Conservation (phyloP, 1,140 invertebrate genomes). For the Vanessa tameamea region DNA sequence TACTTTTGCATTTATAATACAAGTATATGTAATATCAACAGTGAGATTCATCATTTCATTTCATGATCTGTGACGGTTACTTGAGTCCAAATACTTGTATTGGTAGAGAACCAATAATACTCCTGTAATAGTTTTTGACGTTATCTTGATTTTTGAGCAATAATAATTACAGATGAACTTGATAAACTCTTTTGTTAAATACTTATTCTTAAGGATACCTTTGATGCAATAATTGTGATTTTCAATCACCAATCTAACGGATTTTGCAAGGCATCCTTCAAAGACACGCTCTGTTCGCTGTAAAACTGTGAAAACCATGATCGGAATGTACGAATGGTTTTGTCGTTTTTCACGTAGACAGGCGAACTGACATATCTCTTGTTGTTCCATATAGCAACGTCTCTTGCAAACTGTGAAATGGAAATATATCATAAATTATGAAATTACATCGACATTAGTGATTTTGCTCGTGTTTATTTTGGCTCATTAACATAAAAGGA, state of each 20-base stretch:
- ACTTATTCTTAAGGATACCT: background rate
- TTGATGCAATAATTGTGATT: background rate
- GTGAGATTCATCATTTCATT: too few relatives aligned
- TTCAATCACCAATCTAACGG: slow-evolving; percentile 63
- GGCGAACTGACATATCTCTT: slow-evolving; percentile 89
- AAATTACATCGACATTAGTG: too few relatives aligned
- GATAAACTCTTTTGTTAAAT: background rate
- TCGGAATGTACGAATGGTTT: slow-evolving; percentile 86
- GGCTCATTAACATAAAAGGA: too few relatives aligned
- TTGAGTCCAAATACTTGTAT: too few relatives aligned
- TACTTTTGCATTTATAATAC: too few relatives aligned
- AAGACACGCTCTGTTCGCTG: slow-evolving; percentile 86
- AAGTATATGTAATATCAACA: too few relatives aligned
- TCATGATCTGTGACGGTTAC: too few relatives aligned
- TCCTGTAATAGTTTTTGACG: too few relatives aligned
- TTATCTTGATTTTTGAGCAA: too few relatives aligned
- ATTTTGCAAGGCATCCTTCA: slow-evolving; percentile 67
- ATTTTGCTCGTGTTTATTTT: too few relatives aligned
- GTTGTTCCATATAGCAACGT: slow-evolving; percentile 94
- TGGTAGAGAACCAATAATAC: too few relatives aligned
- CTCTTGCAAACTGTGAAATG: slow-evolving; percentile 88
- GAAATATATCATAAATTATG: background rate
- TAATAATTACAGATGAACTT: too few relatives aligned
- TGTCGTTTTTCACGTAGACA: slow-evolving; percentile 88
- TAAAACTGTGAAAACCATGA: slow-evolving; percentile 95